phyloP scores from a whole-genome alignment of 2,113 vertebrate species.

The Grantiella picta region DNA sequence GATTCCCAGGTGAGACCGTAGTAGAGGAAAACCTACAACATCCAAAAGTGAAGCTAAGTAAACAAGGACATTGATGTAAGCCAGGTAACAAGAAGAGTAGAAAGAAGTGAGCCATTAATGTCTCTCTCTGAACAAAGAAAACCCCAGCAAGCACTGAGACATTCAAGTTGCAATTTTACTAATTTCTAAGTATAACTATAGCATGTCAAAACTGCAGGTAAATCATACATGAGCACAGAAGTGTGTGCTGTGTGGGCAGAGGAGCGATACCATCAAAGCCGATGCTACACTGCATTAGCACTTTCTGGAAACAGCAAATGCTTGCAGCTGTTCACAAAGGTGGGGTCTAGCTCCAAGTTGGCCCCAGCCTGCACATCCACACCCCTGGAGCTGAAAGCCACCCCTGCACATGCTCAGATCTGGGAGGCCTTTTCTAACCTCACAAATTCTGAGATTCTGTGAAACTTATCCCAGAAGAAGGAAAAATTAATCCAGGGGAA shows the following conservation, averaged over 20 bases:
- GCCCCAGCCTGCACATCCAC: too few species aligned
- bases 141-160: neutral
- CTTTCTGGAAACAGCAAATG: too few species aligned
- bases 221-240: neutral
- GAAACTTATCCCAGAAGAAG: too few species aligned
- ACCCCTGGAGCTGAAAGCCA: too few species aligned
- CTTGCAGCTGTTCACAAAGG: too few species aligned
- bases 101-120: neutral
- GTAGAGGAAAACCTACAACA: neutral
- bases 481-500: too few species aligned
- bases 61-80: neutral
- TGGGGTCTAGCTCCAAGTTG: too few species aligned
- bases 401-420: too few species aligned
- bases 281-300: too few species aligned
- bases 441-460: too few species aligned
- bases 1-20: neutral
- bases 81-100: neutral
- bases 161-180: neutral
- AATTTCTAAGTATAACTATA: neutral
- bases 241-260: neutral
- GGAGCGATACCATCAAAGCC: neutral
- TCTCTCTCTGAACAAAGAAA: neutral
- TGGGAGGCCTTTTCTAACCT: too few species aligned
- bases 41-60: neutral
- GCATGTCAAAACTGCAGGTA: neutral